Conservation (phyloP, 2,113 vertebrate species). For the Nothobranchius kuhntae region DNA sequence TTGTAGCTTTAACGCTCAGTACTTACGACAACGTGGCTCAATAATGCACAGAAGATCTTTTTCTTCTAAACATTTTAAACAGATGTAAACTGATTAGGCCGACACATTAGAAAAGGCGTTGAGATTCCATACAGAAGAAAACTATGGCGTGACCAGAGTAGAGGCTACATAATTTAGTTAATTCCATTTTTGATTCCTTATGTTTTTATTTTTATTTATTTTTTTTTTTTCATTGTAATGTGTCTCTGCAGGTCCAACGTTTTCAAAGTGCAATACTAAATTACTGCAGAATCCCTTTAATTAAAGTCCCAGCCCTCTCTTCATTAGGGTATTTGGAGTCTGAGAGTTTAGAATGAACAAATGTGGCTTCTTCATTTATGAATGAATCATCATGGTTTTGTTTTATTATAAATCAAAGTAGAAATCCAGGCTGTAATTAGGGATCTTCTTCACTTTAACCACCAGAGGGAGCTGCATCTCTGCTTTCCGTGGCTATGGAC, state of each 20-base stretch:
- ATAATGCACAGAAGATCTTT: not conserved
- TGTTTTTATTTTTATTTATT: not conserved
- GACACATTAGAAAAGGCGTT: not conserved
- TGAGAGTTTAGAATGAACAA: conserved; percentile 15
- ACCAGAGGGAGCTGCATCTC: conserved; percentile 48
- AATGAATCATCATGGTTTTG: not conserved
- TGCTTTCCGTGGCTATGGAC: conserved; percentile 63
- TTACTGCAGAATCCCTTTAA: conserved; percentile 34
- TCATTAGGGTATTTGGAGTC: not conserved
- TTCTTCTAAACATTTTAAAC: not conserved
- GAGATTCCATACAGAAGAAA: not conserved
- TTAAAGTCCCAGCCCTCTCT: not conserved
- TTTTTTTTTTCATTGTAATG: not conserved
- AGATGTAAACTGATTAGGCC: not conserved
- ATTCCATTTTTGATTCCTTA: not conserved
- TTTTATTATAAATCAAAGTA: not conserved
- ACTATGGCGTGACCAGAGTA: not conserved
- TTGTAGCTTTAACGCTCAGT: too few species aligned
- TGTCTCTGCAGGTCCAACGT: not conserved
- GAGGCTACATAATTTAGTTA: not conserved
- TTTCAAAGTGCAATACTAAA: conserved; percentile 20
- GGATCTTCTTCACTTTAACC: conserved; percentile 14
- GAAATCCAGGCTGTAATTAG: not conserved
- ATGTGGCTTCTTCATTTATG: conserved; percentile 1
- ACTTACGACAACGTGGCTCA: too few species aligned